Evolutionary conservation across 2,888 invertebrate species (phyloP).

Genomic region (Acleris sparsana): DNA sequence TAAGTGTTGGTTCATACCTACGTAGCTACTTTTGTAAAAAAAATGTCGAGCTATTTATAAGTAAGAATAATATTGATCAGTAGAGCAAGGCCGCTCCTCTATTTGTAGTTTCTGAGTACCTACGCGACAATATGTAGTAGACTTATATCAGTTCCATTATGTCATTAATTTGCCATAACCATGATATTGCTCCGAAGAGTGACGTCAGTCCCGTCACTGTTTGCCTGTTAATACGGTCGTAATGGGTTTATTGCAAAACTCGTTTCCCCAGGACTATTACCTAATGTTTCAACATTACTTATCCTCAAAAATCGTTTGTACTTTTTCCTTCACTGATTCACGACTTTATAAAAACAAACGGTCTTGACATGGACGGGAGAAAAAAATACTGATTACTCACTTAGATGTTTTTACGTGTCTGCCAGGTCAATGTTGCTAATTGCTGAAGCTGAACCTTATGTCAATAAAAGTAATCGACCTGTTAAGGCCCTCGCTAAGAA

Average conservation of each 20-base stretch:
- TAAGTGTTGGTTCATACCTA: too few species aligned
- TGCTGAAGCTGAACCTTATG: conserved; percentile 14
- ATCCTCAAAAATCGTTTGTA: conserved; percentile 8
- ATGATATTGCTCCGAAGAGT: conserved; percentile 11
- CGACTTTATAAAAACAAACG: conserved; percentile 12
- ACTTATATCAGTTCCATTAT: neutral
- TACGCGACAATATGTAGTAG: too few species aligned
- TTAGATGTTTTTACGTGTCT: conserved; percentile 7
- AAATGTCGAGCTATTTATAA: too few species aligned
- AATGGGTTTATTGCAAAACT: conserved; percentile 9
- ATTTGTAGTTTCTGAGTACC: neutral
- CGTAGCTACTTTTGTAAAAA: too few species aligned
- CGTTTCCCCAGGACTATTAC: conserved; percentile 6
- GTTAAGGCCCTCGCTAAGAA: neutral
- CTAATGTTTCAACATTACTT: neutral
- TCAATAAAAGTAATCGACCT: neutral
- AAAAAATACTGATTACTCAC: conserved; percentile 17
- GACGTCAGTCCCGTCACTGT: conserved; percentile 8
- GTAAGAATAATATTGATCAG: conserved; percentile 1
- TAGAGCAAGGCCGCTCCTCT: conserved; percentile 2
- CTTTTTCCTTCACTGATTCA: conserved; percentile 7
- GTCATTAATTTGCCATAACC: neutral
- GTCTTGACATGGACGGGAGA: conserved; percentile 14
- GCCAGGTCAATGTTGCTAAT: conserved; percentile 28
- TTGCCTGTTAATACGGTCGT: neutral